Base-by-base conservation (phyloP, 2,113 vertebrate genomes). In the Centropus bengalensis region DNA sequence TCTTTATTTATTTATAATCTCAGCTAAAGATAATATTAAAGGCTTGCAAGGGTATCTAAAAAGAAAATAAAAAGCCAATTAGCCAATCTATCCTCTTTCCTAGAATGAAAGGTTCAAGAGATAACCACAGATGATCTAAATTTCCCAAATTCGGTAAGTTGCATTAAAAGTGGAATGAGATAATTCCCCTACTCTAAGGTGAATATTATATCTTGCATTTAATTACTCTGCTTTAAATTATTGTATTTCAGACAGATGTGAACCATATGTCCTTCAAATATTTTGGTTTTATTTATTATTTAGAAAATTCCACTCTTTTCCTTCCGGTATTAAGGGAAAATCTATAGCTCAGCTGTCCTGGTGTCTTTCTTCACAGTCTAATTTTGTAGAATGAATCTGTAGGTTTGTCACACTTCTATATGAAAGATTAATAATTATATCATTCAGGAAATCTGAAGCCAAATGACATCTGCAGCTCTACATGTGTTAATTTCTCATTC, bases 381-480 rank as follows among this genome's bases (percentile, higher is more conserved):
- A 98, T 98, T 97, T 97, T 87, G 89, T 59, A 95, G 95, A 97
- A 91, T 95, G 97, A 95, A 97, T 97, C 94, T 93, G 96, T 96
- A 98, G 97, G 97, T 97, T 96, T 97, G 96, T 96, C 96, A 94
- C 94, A 96, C 82, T 86, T 92, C 86, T 96, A 97, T 95, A 97
- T 54, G 93, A 97, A 97, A 97, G 93, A 98, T 97, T 97, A 98
- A 98, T 93, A 97, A 98, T 98, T 96, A 68, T 91, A 98, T 97
- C 93, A 97, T 96, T 97, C 94, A 96, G 95, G 89, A 98, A 97
- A 97, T 97, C 91, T 97, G 96, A 97, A 95, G 91, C 95, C 96
- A 97, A 98, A 98, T 97, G 96, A 96, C 97, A 98, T 97, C 97
- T 98, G 97, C 91, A 97, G 95, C 94, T 96, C 96, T 97, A 95